phyloP scores from a whole-genome alignment of 2,888 invertebrate genomes.

The Tanypteryx hageni region DNA sequence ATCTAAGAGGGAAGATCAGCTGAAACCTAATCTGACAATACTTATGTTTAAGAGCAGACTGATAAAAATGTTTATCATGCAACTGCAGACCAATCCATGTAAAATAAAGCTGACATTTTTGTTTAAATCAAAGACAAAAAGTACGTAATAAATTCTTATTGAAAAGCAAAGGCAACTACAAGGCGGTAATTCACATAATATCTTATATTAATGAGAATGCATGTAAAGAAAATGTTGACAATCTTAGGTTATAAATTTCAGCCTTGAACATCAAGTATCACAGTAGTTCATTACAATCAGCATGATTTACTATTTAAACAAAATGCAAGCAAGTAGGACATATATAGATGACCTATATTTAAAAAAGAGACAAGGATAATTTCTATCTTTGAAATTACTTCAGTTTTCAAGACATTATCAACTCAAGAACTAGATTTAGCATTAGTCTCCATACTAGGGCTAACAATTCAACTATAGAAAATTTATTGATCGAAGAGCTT shows the following conservation, averaged over 20 bases:
- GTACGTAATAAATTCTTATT: conserved; percentile 53
- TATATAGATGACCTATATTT: background rate
- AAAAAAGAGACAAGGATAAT: background rate
- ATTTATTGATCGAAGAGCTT: background rate
- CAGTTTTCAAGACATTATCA: background rate
- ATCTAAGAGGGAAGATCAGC: too few relatives aligned
- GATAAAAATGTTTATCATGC: too few relatives aligned
- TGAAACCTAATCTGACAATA: too few relatives aligned
- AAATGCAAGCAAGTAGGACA: background rate
- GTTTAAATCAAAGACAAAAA: conserved; percentile 33
- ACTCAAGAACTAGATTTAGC: background rate
- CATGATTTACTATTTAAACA: background rate
- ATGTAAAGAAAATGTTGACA: conserved; percentile 24
- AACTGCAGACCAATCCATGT: too few relatives aligned
- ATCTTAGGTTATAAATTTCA: conserved; percentile 39
- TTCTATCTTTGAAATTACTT: conserved; percentile 1
- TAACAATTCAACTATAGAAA: background rate
- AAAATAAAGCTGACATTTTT: too few relatives aligned
- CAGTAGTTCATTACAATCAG: conserved; percentile 48
- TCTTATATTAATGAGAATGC: background rate
- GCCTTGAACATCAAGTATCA: conserved; percentile 54
- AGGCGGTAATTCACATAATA: conserved; percentile 38
- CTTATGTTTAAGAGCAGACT: too few relatives aligned
- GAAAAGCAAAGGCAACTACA: conserved; percentile 52
- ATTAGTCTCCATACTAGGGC: background rate